Conservation (phyloP, 2,113 vertebrate genomes). For the Ammodytes marinus region DNA sequence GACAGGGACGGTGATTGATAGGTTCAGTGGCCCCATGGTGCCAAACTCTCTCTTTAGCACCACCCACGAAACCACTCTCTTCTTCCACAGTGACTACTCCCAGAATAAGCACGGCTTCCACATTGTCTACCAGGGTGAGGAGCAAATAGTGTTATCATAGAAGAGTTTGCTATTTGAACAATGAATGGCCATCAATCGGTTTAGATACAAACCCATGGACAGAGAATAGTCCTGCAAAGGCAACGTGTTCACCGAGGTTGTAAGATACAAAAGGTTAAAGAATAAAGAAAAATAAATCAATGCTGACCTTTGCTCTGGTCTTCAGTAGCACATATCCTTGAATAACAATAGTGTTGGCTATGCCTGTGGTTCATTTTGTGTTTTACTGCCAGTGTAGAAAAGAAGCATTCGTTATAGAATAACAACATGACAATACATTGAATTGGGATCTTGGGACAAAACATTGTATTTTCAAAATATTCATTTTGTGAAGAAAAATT, state of each 20-base stretch:
- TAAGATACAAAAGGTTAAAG: conserved; percentile 17
- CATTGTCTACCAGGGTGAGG: conserved; percentile 94
- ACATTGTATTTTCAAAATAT: not conserved
- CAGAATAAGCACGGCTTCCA: conserved; percentile 98
- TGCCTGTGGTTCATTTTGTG: not conserved
- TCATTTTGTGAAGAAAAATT: not conserved
- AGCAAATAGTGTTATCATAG: conserved; percentile 6
- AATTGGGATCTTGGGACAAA: not conserved
- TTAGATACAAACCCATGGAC: conserved; percentile 1
- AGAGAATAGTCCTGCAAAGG: not conserved
- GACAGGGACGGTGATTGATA: conserved; percentile 92
- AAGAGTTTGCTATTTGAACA: conserved; percentile 22
- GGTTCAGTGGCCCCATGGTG: conserved; percentile 92
- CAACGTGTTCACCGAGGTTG: not conserved
- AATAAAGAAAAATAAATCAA: conserved; percentile 18
- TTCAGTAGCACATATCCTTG: conserved; percentile 13
- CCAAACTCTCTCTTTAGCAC: conserved; percentile 95
- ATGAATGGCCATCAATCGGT: conserved; percentile 4
- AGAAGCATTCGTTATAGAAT: not conserved
- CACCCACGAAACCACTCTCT: conserved; percentile 96
- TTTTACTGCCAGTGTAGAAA: not conserved
- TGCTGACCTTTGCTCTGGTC: not conserved
- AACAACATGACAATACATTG: not conserved
- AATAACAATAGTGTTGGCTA: conserved; percentile 4
- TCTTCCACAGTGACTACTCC: conserved; percentile 98